These are phyloP conservation scores for Bubo blakistoni DNA, from an alignment of 2,113 vertebrate genomes.

Conservation along the genomic window DNA sequence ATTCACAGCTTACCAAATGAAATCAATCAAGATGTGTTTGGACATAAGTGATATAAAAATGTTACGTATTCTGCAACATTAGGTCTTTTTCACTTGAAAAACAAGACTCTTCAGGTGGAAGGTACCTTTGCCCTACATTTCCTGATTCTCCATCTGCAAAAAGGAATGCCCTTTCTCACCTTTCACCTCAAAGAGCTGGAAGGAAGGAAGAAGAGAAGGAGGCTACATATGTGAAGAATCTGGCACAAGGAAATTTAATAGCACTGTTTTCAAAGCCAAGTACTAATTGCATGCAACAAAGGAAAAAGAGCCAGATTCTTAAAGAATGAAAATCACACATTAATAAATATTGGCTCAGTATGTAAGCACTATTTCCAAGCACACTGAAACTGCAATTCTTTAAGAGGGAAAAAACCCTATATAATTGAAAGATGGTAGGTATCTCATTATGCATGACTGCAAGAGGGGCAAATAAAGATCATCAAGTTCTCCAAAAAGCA, in stretches of 20 bases:
- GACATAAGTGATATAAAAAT: neutral
- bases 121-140: neutral
- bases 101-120: neutral
- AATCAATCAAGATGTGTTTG: neutral
- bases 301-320: neutral
- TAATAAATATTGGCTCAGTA: neutral
- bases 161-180: neutral
- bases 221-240: neutral
- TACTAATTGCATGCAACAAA: neutral
- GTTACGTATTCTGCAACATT: neutral
- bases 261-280: neutral
- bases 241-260: neutral
- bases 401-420: neutral
- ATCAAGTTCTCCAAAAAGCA: neutral
- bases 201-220: neutral
- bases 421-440: neutral
- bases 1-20: neutral
- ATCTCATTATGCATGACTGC: neutral
- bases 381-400: neutral
- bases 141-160: neutral
- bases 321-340: neutral
- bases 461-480: neutral
- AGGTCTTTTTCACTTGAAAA: neutral
- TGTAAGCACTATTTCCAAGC: neutral
- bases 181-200: neutral